phyloP scores from a whole-genome alignment of 2,797 vertebrate species.

The Enteromius fasciolatus region DNA sequence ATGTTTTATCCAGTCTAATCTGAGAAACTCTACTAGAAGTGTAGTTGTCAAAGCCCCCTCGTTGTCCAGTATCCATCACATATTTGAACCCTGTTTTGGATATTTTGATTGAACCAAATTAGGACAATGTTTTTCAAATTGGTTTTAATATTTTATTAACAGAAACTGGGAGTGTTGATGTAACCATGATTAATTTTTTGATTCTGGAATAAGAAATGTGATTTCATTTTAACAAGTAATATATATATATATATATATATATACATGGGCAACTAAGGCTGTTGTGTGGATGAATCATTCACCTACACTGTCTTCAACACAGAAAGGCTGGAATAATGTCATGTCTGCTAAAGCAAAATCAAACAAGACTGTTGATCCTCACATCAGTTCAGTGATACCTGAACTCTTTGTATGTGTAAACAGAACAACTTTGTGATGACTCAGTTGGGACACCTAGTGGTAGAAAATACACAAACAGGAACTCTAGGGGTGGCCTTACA shows the following conservation, averaged over 20 bases:
- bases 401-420: constrained; percentile 10
- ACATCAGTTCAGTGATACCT: not conserved
- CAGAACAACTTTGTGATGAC: constrained; percentile 5
- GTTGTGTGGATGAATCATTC: not conserved
- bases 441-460: constrained; percentile 50
- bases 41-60: not conserved
- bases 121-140: not conserved
- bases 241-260: not conserved
- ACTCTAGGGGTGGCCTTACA: not conserved
- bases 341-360: constrained; percentile 15
- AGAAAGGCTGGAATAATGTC: constrained; percentile 16
- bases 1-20: not conserved
- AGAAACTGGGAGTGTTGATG: not conserved
- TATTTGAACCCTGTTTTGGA: too few relatives aligned
- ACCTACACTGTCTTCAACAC: constrained; percentile 8
- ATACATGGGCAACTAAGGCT: not conserved
- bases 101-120: not conserved
- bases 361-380: constrained; percentile 13
- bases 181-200: not conserved
- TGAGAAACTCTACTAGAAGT: not conserved
- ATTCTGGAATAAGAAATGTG: not conserved
- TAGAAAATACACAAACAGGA: constrained; percentile 12
- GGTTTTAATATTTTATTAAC: not conserved
- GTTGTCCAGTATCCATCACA: not conserved
- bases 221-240: not conserved